Evolutionary conservation across 1,140 invertebrate species (phyloP).

Genomic region (Brachionus paranguensis): DNA sequence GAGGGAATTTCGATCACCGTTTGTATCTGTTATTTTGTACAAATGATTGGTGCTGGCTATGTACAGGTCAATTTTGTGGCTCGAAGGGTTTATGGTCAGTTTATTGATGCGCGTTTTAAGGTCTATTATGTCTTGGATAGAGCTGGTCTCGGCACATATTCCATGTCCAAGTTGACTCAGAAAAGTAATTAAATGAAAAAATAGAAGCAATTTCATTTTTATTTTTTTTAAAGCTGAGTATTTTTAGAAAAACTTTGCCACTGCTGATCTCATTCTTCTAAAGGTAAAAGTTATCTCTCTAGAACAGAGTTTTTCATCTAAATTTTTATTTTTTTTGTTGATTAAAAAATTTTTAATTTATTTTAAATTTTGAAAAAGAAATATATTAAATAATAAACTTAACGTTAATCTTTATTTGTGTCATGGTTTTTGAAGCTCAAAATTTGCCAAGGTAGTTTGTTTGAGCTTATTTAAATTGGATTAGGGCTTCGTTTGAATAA

Average conservation of each 20-base stretch:
- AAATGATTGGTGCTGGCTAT: conserved; percentile 22
- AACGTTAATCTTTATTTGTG: conserved; percentile 6
- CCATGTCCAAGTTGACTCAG: background rate
- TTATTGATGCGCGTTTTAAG: background rate
- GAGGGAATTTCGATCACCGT: background rate
- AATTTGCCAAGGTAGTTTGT: background rate
- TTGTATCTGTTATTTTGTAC: conserved; percentile 27
- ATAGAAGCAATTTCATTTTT: background rate
- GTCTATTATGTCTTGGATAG: background rate
- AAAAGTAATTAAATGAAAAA: background rate
- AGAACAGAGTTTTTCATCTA: conserved; percentile 11
- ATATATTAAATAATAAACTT: conserved; percentile 19
- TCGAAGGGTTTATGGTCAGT: background rate
- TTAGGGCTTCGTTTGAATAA: background rate
- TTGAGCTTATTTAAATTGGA: background rate
- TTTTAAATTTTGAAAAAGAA: conserved; percentile 4
- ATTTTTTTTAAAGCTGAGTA: background rate
- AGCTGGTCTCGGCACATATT: background rate
- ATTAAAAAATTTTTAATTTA: background rate
- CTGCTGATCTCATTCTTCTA: background rate
- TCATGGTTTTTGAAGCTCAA: background rate
- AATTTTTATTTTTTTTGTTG: background rate
- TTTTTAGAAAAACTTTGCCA: background rate
- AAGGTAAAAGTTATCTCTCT: background rate
- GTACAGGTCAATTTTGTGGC: background rate